Evolutionary conservation across 2,797 vertebrate species (phyloP), one percentile per base, ranked within the genome.

Genomic region (Urosaurus nigricauda): DNA sequence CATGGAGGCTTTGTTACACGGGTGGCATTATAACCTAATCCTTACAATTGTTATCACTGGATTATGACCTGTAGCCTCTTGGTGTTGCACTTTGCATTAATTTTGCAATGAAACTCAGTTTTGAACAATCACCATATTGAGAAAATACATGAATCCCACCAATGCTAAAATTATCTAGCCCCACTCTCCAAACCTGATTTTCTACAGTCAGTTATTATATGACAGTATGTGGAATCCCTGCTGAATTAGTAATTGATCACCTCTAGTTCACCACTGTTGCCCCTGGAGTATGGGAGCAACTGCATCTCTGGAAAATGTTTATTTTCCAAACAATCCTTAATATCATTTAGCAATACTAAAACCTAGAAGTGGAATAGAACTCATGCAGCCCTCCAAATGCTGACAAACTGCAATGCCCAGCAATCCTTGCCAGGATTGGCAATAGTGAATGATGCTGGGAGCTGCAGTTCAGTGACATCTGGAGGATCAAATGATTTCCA

Each of bases 1-100:
- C 65, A 32, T 58, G 83, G 51, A 29, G 43, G 51, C 51, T 60
- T 89, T 89, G 77, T 85, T 84, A 35, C 65, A 21, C 24, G 2
- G 7, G 13, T 37, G 24, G 51, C 43, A 83, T 21, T 88, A 21
- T 83, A 58, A 88, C 43, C 58, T 68, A 21, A n/a, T 24, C 21
- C 47, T 77, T 47, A 12, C 16, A 51, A 47, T 68, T n/a, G 12
- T 37, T 32, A 47, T 47, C 40, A 47, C 19, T 37, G 32, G 6
- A 58, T 43, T n/a, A 24, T 63, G 12, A 1, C 3, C 21, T 53
- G 21, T 71, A 9, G 1, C 37, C 26, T 24, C 16, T 77, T 14
- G n/a, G 24, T 77, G 24, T 26, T 77, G 8, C 11, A 77, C 43
- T 3, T 77, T 77, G 3, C 40, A 47, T 37, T 77, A 43, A 26